These are phyloP conservation scores for Periophthalmus modestus DNA, from an alignment of 2,113 vertebrate species.

Conservation along the genomic window DNA sequence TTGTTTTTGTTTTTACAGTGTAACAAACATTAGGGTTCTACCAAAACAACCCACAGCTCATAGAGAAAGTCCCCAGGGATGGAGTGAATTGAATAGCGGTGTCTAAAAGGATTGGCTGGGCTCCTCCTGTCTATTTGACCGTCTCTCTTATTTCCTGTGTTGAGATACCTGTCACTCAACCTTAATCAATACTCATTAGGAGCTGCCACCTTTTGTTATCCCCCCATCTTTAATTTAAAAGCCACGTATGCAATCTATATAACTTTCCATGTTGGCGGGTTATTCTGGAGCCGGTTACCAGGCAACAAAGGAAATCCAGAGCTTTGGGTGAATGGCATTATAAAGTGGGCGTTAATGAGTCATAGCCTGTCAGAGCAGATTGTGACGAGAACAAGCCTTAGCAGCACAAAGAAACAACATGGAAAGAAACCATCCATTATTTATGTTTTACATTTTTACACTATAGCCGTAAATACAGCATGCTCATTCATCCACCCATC, in stretches of 20 bases:
- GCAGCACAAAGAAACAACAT: constrained; percentile 19
- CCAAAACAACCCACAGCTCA: constrained; percentile 8
- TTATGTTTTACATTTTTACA: not conserved
- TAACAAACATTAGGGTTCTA: constrained; percentile 7
- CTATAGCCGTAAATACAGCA: constrained; percentile 8
- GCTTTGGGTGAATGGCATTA: constrained; percentile 42
- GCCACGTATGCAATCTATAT: constrained; percentile 41
- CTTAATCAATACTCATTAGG: constrained; percentile 31
- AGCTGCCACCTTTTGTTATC: constrained; percentile 31
- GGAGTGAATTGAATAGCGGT: constrained; percentile 9
- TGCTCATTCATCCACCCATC: constrained; percentile 29
- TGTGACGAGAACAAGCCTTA: constrained; percentile 17
- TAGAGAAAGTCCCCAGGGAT: constrained; percentile 17
- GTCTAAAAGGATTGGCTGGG: constrained; percentile 9
- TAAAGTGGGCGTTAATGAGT: constrained; percentile 59
- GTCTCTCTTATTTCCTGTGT: constrained; percentile 8
- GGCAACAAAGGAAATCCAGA: constrained; percentile 67
- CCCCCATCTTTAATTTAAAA: constrained; percentile 54
- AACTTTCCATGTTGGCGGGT: constrained; percentile 46
- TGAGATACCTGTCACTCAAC: constrained; percentile 23
- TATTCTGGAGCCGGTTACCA: constrained; percentile 63
- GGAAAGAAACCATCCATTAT: not conserved
- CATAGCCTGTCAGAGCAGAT: constrained; percentile 38
- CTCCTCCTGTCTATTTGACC: constrained; percentile 8
- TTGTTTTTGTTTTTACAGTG: not conserved